These are phyloP conservation scores for Macroglossus sobrinus DNA, from an alignment of 2,113 vertebrate species.

Conservation along the genomic window DNA sequence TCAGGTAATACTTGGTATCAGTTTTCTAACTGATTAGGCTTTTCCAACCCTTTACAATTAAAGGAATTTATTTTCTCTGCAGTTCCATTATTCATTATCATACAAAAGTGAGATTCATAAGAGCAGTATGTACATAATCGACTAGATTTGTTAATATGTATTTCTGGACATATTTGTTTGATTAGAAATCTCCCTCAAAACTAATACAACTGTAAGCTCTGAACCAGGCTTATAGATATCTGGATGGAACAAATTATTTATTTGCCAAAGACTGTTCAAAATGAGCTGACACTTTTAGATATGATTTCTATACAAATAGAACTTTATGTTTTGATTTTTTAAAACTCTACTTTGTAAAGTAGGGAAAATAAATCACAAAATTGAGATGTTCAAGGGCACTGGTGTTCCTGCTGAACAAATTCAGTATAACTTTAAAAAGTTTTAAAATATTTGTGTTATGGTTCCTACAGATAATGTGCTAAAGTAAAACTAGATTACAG, in stretches of 20 bases:
- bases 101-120: constrained; percentile 34
- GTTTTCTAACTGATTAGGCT: constrained; percentile 43
- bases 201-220: neutral
- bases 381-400: constrained; percentile 52
- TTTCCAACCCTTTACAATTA: constrained; percentile 27
- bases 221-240: neutral
- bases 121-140: neutral
- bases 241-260: neutral
- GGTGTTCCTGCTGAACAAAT: constrained; percentile 64
- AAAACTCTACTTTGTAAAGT: constrained; percentile 10
- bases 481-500: constrained; percentile 81
- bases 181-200: constrained; percentile 14
- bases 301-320: neutral
- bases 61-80: constrained; percentile 42
- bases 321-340: neutral
- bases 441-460: constrained; percentile 74
- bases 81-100: constrained; percentile 27
- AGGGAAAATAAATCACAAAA: constrained; percentile 41
- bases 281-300: constrained; percentile 33
- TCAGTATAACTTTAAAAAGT: constrained; percentile 73
- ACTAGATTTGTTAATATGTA: constrained; percentile 12
- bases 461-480: constrained; percentile 76
- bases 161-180: constrained; percentile 5
- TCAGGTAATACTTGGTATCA: constrained; percentile 7
- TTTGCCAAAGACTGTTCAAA: neutral